Evolutionary conservation across 1,140 invertebrate species (phyloP), one percentile per base, ranked within the genome.

Genomic region (Leptinotarsa lineolata): DNA sequence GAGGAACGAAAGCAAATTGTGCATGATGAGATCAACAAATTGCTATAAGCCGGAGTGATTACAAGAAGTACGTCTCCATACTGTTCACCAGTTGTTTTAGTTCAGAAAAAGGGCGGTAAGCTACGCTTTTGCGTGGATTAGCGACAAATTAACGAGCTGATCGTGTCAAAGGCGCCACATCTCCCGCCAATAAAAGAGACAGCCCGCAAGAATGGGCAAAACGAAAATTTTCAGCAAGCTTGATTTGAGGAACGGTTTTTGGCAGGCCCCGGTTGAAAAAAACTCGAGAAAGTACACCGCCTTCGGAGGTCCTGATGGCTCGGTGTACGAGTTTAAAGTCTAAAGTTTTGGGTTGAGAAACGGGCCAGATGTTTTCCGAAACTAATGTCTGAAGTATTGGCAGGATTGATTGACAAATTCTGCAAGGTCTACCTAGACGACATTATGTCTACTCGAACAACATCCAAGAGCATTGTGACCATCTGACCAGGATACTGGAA

Each of bases 121-220:
- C n/a, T n/a, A 8, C 46, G 79, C 0, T 79, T 82, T 46, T 82
- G 78, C 64, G 65, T 80, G 0, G 77, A 82, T 60, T 81, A 79
- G 64, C 72, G 82, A 2, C 39, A 70, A 13, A 44, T 89, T 0
- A 89, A 89, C 73, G 30, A 67, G 0, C 75, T 85, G 0, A 88
- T 84, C 0, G 76, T 74, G 11, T 74, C 77, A 18, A 81, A 84
- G 21, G 73, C 79, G 0, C 80, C 81, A 18, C 76, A 78, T 3
- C 46, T 83, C 12, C 79, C 80, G 2, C 2, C 13, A 0, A 78
- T 79, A 6, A n/a, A 20, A 0, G 76, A 78, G 1, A 67, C 60
- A 0, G 18, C 77, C 4, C 24, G 64, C 11, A 72, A 73, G 18
- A n/a, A 66, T 80, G 1, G 68, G 73, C 0, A 60, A 64, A 11